phyloP scores from a whole-genome alignment of 2,797 vertebrate species.

The Mastacembelus armatus region DNA sequence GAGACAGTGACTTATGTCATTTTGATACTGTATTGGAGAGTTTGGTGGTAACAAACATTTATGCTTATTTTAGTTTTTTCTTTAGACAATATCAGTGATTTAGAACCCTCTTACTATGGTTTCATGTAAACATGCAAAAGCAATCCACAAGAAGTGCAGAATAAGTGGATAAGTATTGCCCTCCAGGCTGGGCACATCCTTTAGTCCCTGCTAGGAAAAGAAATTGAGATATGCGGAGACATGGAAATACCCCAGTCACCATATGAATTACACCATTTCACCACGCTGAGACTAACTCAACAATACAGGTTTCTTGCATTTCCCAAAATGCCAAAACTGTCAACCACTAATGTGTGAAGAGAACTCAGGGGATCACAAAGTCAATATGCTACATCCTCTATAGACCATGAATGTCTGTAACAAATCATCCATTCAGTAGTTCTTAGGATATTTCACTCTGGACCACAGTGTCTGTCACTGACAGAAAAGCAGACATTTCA shows the following conservation, averaged over 20 bases:
- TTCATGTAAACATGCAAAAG: conserved; percentile 12
- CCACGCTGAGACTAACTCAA: neutral
- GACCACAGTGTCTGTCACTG: neutral
- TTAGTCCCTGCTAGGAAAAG: neutral
- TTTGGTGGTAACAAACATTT: neutral
- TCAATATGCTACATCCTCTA: neutral
- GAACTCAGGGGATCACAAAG: neutral
- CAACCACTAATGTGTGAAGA: neutral
- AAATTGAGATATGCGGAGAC: neutral
- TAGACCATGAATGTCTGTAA: neutral
- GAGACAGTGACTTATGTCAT: neutral
- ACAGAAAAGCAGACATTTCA: neutral
- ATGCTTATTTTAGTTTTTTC: neutral
- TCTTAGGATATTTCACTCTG: neutral
- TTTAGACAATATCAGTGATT: neutral
- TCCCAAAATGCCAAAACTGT: neutral
- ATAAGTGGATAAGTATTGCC: conserved; percentile 1
- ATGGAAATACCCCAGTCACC: no score
- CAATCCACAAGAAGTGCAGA: neutral
- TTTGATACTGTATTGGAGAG: neutral
- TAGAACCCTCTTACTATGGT: conserved; percentile 8
- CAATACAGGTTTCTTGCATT: neutral
- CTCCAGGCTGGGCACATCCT: neutral
- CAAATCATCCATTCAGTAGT: no score
- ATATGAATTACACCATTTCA: neutral